Evolutionary conservation across 2,113 vertebrate genomes (phyloP).

Genomic region (Cryptomyrus ogoouensis): DNA sequence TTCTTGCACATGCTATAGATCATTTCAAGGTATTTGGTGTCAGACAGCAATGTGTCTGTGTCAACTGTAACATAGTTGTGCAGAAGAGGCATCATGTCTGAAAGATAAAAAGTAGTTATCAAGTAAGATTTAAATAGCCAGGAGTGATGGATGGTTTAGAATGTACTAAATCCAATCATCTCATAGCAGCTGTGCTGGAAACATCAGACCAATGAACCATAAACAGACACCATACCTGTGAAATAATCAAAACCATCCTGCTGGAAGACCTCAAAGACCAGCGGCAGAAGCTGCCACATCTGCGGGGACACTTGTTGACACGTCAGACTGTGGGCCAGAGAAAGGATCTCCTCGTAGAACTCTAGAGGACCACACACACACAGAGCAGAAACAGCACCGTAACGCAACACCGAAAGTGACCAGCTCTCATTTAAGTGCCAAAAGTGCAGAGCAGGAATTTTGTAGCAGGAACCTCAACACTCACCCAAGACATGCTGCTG

Average conservation of each 20-base stretch:
- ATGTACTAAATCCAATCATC: background rate
- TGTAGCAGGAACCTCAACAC: constrained; percentile 17
- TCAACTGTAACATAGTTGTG: constrained; percentile 98
- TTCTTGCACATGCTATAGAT: constrained; percentile 99
- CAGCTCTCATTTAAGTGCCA: constrained; percentile 18
- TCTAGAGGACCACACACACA: constrained; percentile 59
- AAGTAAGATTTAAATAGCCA: background rate
- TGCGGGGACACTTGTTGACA: constrained; percentile 96
- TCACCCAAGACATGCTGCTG: constrained; percentile 96
- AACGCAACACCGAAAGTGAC: background rate
- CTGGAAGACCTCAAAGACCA: constrained; percentile 97
- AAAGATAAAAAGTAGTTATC: constrained; percentile 28
- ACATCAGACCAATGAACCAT: background rate
- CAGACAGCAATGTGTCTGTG: constrained; percentile 89
- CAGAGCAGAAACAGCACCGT: background rate
- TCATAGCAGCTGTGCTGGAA: background rate
- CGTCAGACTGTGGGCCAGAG: constrained; percentile 93
- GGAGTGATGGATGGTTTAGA: background rate
- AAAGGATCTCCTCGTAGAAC: constrained; percentile 98
- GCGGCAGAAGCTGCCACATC: constrained; percentile 96
- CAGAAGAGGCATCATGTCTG: constrained; percentile 99
- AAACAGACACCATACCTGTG: constrained; percentile 51
- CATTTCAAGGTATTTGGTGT: constrained; percentile 97
- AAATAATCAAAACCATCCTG: constrained; percentile 97
- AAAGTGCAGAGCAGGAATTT: constrained; percentile 9